Evolutionary conservation across 2,113 vertebrate species (phyloP), one percentile per base, ranked within the genome.

Genomic region (Centrocercus urophasianus): DNA sequence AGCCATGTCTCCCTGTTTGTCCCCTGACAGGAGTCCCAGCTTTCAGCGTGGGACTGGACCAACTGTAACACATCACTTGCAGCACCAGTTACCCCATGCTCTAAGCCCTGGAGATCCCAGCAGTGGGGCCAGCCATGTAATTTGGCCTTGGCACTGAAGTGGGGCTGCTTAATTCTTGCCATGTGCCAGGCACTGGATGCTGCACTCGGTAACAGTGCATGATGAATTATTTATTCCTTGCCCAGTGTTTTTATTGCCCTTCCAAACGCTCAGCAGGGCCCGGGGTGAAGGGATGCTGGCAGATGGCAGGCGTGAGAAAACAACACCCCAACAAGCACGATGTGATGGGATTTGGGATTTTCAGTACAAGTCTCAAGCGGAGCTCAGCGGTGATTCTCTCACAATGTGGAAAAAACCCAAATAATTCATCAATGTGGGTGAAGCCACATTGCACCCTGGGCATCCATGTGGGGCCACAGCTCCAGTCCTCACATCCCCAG

Each of bases 401-500:
- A 0, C 11, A 4, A 34, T 8, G 36, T 69, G 59, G 79, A 18
- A 67, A 86, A 38, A 67, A 48, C 25, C 6, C 25, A 28, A 79
- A 79, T 2, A 3, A 36, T n/a, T 34, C 3, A 5, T 17, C 54
- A 30, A 19, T 0, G 11, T 11, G 43, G 13, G 25, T 54, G 52
- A 54, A 27, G 52, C 27, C 52, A 54, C 52, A 54, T 8, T 54
- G 10, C 28, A 32, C 16, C 34, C 32, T 25, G 8, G 32, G 32
- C 47, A 28, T 32, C 72, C 27, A 9, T 17, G 27, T 9, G 17
- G 52, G 48, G 13, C 13, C 1, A 0, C 59, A 86, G 32, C 22
- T 40, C 38, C 0, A 0, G 5, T 24, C 30, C 42, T 18, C 3
- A 0, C 7, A 43, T 40, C 7, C 24, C 11, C 2, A 0, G 11